Evolutionary conservation across 92 coral and sea anemone genomes (phyloP), one percentile per base, ranked within the genome.

Genomic region (Bergia sp.): DNA sequence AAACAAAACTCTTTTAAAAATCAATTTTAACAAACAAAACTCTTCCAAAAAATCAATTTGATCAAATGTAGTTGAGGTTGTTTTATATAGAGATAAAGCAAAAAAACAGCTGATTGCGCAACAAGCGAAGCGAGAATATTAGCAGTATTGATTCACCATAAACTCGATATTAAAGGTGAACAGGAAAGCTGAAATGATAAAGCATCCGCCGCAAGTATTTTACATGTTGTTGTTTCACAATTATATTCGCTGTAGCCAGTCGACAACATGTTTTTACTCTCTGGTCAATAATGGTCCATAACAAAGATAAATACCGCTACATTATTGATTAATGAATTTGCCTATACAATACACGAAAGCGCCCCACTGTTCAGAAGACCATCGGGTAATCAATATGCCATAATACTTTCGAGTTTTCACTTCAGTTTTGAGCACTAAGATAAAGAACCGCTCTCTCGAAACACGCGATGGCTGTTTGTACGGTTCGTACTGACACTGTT

Each of bases 261-360:
- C 87, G 44, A 79, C 58, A 72, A 84, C 66, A 84, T 69, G 87
- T 84, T 84, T 84, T 45, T 15, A 44, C 66, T 84, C 61, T 45
- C 61, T 45, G 23, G 36, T 69, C 78, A 69, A 67, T 84, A 84
- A 84, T 41, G 61, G 45, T 72, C 37, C n/a, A 69, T 71, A 67
- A 71, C 87, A 71, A 69, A 69, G 57, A 20, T 84, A 72, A 84
- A 84, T 84, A 84, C 78, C 87, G 15, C 87, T 84, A 37, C 87
- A 84, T 84, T 84, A 84, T 84, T 44, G 79, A 84, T 84, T 84
- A 84, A 84, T 84, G 79, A 84, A 84, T 84, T 84, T 84, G 87
- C 87, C 87, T 84, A 69, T 84, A 84, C 78, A 84, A 84, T 71
- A 47, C 78, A 84, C 45, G 44, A 16, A 71, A 84, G 87, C 87